Conservation (phyloP, 2,113 vertebrate species). For the Callipepla squamata region DNA sequence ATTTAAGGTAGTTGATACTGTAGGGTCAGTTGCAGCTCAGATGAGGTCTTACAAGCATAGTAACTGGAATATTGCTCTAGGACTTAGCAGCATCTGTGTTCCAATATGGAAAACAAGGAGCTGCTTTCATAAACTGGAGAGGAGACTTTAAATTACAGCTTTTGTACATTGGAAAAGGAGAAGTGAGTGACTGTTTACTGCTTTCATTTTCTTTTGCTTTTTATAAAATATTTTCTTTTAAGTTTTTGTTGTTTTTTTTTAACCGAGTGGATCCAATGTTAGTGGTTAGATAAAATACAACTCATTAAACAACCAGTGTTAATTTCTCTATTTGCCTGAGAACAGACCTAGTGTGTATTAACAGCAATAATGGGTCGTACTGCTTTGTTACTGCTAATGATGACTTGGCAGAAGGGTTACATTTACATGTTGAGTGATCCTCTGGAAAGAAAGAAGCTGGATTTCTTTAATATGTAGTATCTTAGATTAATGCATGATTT, state of each 20-base stretch:
- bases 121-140: background rate
- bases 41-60: background rate
- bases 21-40: background rate
- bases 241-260: too few relatives aligned
- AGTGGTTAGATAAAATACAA: background rate
- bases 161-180: background rate
- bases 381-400: constrained; percentile 45
- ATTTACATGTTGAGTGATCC: background rate
- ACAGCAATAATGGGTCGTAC: background rate
- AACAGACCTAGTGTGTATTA: background rate
- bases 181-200: background rate
- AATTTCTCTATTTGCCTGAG: background rate
- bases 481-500: accelerated
- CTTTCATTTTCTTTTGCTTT: background rate
- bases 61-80: background rate
- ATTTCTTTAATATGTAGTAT: background rate
- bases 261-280: background rate
- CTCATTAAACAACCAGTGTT: background rate
- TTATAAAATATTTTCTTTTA: background rate
- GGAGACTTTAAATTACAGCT: background rate
- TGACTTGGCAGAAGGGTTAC: background rate
- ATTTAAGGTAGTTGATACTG: background rate
- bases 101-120: background rate
- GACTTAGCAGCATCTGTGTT: background rate
- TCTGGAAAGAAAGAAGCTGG: background rate